Evolutionary conservation across 2,797 vertebrate species (phyloP), one percentile per base, ranked within the genome.

Genomic region (Microcaecilia unicolor): DNA sequence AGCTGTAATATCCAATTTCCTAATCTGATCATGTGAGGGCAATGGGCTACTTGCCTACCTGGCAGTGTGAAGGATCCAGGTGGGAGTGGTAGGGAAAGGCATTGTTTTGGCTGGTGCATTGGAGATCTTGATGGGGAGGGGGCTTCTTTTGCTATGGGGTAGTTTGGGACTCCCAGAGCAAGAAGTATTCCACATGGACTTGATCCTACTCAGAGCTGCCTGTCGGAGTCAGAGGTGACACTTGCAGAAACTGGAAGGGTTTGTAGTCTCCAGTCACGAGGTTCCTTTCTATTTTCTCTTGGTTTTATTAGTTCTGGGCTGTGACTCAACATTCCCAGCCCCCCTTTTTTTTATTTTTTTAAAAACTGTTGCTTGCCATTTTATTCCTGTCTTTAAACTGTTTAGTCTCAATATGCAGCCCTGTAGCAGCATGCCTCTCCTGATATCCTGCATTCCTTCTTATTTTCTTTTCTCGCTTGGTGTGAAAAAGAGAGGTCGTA

Each of bases 271-370:
- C 45, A 48, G 50, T 27, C 49, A 3, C 6, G 1, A 13, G 28
- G 26, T 10, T 13, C 9, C 12, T 15, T 25, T 32, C 23, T 12
- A 25, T 25, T 34, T 11, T 19, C 55, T 50, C 55, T 28, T 51
- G 46, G 10, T 58, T 46, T 49, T 37, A 37, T 24, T 36, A n/a
- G 1, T 22, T 37, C 35, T 51, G 47, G 66, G 52, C 55, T 60
- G 21, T 5, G 57, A 29, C 41, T 45, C 58, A 50, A 49, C 1
- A 54, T 62, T 67, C 41, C 55, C 64, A 55, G 41, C 0, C 25
- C 18, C 48, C 44, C 35, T 7, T 43, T 52, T 67, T 35, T 9
- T 38, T 64, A 54, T 41, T 30, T 51, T 55, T 47, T 49, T 56
- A 11, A 25, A 56, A 25, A 56, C 56, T 52, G 37, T 25, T 34